Evolutionary conservation across 2,113 vertebrate genomes (phyloP).

Genomic region (Eira barbara): DNA sequence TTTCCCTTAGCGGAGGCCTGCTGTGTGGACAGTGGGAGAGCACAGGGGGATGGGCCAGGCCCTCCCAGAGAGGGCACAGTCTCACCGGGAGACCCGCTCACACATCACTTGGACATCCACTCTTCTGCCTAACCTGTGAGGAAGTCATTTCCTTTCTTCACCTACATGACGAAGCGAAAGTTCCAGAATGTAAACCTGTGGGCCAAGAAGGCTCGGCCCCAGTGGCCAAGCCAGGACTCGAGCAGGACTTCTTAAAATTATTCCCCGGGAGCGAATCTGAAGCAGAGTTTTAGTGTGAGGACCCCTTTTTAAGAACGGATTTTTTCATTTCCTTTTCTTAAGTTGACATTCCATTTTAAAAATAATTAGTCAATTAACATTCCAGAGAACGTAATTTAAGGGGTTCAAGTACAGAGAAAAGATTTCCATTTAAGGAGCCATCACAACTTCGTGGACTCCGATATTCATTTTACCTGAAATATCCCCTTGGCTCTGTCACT

Average conservation of each 20-base stretch:
- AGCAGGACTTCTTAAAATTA: background rate
- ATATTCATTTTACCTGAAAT: background rate
- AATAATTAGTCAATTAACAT: background rate
- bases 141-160: background rate
- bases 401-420: background rate
- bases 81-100: fast-evolving
- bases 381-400: background rate
- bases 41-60: fast-evolving
- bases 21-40: background rate
- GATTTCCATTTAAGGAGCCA: background rate
- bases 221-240: background rate
- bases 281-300: background rate
- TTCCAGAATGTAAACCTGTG: background rate
- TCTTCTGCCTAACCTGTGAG: background rate
- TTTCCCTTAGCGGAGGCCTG: background rate
- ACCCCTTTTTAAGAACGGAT: background rate
- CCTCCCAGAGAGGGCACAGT: background rate
- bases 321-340: background rate
- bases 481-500: background rate
- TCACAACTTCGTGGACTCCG: background rate
- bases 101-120: background rate
- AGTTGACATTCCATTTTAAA: background rate
- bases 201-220: background rate
- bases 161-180: background rate
- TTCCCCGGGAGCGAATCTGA: background rate